phyloP scores from a whole-genome alignment of 2,888 invertebrate genomes.

The Aleiodes alternator region DNA sequence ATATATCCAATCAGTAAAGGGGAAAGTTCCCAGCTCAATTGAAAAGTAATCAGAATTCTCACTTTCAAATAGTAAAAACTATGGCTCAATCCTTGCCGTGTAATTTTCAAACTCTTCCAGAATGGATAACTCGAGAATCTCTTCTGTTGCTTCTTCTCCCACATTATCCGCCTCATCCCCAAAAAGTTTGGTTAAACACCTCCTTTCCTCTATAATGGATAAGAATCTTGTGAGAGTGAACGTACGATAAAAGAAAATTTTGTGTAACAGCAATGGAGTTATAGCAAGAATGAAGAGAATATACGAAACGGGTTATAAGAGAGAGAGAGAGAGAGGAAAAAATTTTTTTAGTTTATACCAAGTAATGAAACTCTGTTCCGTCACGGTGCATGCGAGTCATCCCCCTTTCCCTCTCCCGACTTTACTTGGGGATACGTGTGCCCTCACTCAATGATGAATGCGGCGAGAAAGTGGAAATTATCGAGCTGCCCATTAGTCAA shows the following conservation, averaged over 20 bases:
- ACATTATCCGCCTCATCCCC: slow-evolving; percentile 3
- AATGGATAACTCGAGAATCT: background rate
- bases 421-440: slow-evolving; percentile 15
- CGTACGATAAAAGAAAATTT: slow-evolving; percentile 50
- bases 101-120: background rate
- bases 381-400: slow-evolving; percentile 14
- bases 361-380: slow-evolving; percentile 52
- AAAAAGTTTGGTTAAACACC: slow-evolving; percentile 26
- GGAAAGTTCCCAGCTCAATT: too few species aligned
- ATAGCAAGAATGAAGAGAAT: slow-evolving; percentile 23
- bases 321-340: slow-evolving; percentile 5
- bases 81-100: too few species aligned
- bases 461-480: slow-evolving; percentile 55
- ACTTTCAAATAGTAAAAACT: slow-evolving; percentile 10
- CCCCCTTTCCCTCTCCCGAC: slow-evolving; percentile 8
- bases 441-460: slow-evolving; percentile 1
- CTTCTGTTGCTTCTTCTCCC: background rate
- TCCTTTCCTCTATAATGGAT: slow-evolving; percentile 34
- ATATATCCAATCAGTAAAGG: too few species aligned
- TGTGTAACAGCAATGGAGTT: slow-evolving; percentile 46
- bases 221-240: slow-evolving; percentile 40
- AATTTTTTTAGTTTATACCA: slow-evolving; percentile 49
- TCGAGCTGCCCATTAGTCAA: slow-evolving; percentile 23
- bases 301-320: background rate
- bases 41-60: too few species aligned